Base-by-base conservation (phyloP, 2,888 invertebrate species). In the Saturnia pavonia region DNA sequence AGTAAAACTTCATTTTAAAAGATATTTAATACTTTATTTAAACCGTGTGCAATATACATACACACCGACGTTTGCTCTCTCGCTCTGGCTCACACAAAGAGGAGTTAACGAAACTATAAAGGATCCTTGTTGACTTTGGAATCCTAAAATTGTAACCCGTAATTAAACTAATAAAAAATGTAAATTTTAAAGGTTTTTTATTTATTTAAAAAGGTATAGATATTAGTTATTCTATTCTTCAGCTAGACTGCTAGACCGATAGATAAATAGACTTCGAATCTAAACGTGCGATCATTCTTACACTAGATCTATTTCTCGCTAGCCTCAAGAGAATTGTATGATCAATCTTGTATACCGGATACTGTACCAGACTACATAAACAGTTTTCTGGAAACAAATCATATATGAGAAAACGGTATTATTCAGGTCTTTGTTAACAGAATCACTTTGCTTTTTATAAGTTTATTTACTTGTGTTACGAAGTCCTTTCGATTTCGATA, bases 251-350 rank as follows among this genome's bases (percentile, higher is more conserved):
- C 12, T 60, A 57, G 8, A 57, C 25, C 22, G 12, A 11, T 25
- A 11, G 0, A 27, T 0, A 27, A 14, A 60, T 60, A 60, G 57
- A 14, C 1, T 60, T 60, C 14, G 57, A 60, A 60, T 14, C 27
- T 12, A 27, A 27, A 27, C 4, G 22, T 22, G 22, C 54, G n/a
- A n/a, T 51, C 51, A 51, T 27, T 60, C 14, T 27, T 65, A 25
- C 40, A 11, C 40, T 63, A 40, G 27, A 40, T 65, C 65, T 19
- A 40, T 40, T 40, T 65, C 40, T n/a, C 6, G 40, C 40, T 40
- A 65, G n/a, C n/a, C 65, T 65, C 65, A 16, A 65, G 65, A n/a
- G 65, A 65, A 40, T 65, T 65, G n/a, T 40, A 40, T 40, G 65
- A 65, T 65, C 40, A 9, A 65, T 65, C 65, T 65, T 65, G 34